phyloP scores from a whole-genome alignment of 2,113 vertebrate species.

The Vulpes ferrilata region DNA sequence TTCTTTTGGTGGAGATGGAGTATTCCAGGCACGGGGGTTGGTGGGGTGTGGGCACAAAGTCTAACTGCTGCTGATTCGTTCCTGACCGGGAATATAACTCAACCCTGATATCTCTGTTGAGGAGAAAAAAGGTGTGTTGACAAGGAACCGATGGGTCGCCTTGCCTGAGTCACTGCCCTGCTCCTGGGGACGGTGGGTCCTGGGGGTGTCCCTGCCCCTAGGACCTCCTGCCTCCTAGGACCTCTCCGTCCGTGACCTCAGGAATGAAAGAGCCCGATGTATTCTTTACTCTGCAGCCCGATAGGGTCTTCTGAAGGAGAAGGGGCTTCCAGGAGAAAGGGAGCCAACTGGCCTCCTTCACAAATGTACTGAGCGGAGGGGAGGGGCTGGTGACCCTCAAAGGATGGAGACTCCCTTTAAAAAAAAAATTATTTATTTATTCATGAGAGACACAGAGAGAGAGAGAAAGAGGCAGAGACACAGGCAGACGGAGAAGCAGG shows the following conservation, averaged over 20 bases:
- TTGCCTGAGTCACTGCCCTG: background rate
- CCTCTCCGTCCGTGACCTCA: background rate
- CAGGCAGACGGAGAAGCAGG: too few species aligned
- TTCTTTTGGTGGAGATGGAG: background rate
- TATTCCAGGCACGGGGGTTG: background rate
- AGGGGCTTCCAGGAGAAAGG: background rate
- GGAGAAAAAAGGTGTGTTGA: background rate
- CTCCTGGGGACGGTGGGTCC: background rate
- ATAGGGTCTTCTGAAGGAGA: background rate
- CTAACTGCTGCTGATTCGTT: conserved; percentile 36
- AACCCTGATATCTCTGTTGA: background rate
- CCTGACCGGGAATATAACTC: background rate
- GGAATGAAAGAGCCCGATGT: background rate
- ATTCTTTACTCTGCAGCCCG: background rate
- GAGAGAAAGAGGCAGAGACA: too few species aligned
- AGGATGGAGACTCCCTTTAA: background rate
- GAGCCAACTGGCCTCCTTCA: background rate
- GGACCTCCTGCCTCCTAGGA: background rate
- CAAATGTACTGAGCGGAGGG: background rate
- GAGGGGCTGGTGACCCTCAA: background rate
- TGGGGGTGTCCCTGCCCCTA: background rate
- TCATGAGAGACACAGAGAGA: too few species aligned
- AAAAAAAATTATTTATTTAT: too few species aligned
- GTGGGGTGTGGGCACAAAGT: background rate
- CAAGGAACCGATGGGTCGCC: background rate